phyloP scores from a whole-genome alignment of 53 echinoderm and acorn worm genomes.

The Stichopus horrens region DNA sequence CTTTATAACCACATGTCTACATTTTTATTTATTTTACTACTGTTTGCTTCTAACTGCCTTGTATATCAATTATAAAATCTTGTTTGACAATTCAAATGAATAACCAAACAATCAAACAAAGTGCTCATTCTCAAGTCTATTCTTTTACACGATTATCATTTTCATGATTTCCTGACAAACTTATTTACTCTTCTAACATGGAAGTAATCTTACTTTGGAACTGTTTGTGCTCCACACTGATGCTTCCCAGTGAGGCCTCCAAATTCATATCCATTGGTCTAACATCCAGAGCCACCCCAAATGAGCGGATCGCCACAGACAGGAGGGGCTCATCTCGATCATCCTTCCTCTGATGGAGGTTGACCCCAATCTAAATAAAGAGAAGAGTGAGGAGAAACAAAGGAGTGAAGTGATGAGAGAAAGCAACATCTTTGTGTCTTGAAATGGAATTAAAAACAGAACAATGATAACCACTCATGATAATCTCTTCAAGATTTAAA shows the following conservation, averaged over 20 bases:
- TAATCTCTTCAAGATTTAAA: no score
- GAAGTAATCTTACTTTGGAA: slow-evolving; percentile 69
- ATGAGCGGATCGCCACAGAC: slow-evolving; percentile 64
- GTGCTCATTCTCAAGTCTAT: no score
- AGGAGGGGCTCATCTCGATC: slow-evolving; percentile 77
- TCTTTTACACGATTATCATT: no score
- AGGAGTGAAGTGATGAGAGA: background rate
- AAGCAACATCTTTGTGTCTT: no score
- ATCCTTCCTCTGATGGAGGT: slow-evolving; percentile 63
- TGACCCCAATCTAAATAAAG: slow-evolving; percentile 67
- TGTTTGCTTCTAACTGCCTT: no score
- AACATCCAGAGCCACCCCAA: slow-evolving; percentile 70
- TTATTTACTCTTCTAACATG: background rate
- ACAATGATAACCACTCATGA: no score
- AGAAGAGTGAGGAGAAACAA: background rate
- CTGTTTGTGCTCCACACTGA: slow-evolving; percentile 80
- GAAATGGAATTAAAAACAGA: no score
- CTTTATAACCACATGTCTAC: no score
- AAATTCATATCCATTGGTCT: slow-evolving; percentile 74
- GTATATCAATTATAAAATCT: no score
- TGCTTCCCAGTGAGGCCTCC: slow-evolving; percentile 75
- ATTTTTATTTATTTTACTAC: no score
- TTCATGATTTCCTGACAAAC: background rate
- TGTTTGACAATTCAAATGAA: no score
- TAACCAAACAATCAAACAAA: no score